Conservation (phyloP, 2,113 vertebrate species). For the Aegithalos caudatus region DNA sequence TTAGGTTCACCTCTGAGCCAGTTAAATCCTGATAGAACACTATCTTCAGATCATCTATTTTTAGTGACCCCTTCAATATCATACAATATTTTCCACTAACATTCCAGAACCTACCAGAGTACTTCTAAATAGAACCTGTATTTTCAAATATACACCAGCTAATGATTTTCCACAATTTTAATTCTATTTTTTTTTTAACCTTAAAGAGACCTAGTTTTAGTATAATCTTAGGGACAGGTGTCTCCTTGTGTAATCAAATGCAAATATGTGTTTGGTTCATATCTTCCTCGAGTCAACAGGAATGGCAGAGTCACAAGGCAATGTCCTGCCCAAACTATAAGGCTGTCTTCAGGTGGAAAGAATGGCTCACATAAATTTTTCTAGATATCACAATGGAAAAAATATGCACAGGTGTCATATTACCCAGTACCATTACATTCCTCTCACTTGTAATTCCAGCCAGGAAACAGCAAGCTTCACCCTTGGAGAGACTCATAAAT, state of each 20-base stretch:
- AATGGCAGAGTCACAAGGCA: not conserved
- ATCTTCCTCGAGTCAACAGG: not conserved
- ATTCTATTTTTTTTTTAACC: not conserved
- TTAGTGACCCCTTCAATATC: not conserved
- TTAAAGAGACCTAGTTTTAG: not conserved
- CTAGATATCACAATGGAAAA: not conserved
- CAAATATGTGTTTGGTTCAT: not conserved
- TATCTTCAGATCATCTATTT: not conserved
- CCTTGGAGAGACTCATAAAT: conserved; percentile 59
- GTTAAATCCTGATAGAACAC: not conserved
- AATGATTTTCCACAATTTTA: not conserved
- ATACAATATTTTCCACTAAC: not conserved
- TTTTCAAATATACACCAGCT: not conserved
- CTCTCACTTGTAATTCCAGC: conserved; percentile 36
- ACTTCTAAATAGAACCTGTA: not conserved
- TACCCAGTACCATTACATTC: not conserved
- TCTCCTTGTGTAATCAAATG: not conserved
- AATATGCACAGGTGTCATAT: not conserved
- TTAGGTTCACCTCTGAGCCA: not conserved
- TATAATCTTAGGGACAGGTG: not conserved
- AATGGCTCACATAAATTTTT: not conserved
- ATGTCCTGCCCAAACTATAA: not conserved
- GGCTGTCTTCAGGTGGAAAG: not conserved
- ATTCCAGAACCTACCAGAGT: not conserved
- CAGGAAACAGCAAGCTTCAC: conserved; percentile 59